A percentile compares a stretch with the other conserved stretches of the same genome.
These are phyloP conservation scores for Smutsia temminckii DNA, from an alignment of 2,797 vertebrate genomes.

Conservation along the genomic window DNA sequence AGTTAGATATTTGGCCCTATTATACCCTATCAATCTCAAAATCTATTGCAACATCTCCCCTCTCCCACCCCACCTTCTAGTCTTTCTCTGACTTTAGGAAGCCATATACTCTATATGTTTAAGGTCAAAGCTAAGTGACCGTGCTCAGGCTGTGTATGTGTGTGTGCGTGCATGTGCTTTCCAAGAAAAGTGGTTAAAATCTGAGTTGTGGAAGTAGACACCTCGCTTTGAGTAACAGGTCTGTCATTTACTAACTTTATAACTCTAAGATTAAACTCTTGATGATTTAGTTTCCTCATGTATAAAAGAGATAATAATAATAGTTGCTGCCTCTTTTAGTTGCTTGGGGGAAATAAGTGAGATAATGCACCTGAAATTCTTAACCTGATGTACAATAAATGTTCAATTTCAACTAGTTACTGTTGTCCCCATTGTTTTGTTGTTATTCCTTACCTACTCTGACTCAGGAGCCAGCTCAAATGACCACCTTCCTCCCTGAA, in stretches of 20 bases:
- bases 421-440: neutral
- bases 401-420: neutral
- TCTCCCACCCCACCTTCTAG: neutral
- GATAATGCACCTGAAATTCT: neutral
- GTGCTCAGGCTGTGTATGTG: neutral
- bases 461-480: neutral
- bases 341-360: neutral
- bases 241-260: neutral
- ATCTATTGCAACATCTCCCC: neutral
- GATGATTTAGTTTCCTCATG: conserved; percentile 4
- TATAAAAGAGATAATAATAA: neutral
- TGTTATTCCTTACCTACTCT: neutral
- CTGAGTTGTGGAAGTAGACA: neutral
- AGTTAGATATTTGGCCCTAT: neutral
- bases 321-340: neutral
- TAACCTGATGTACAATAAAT: neutral
- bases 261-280: neutral
- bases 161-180: neutral
- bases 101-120: neutral
- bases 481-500: neutral
- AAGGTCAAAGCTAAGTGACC: neutral
- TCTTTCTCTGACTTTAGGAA: neutral
- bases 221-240: neutral
- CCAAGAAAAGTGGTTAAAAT: conserved; percentile 2
- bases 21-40: neutral